phyloP scores from a whole-genome alignment of 2,797 vertebrate species.

The Lutjanus argentimaculatus region DNA sequence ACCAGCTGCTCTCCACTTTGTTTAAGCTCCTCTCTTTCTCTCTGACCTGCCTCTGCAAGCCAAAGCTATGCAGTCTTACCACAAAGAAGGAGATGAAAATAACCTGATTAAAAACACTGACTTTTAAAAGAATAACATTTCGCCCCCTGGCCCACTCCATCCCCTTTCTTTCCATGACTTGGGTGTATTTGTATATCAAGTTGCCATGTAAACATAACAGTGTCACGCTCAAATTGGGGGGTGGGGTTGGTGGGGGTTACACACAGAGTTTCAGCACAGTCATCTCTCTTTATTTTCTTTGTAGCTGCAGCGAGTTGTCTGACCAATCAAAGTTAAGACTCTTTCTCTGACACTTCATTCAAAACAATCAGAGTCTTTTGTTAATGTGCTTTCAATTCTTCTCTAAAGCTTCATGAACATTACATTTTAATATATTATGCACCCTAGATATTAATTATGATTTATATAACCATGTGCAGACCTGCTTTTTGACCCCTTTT shows the following conservation, averaged over 20 bases:
- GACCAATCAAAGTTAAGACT: constrained; percentile 68
- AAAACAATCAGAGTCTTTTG: constrained; percentile 47
- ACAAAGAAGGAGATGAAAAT: constrained; percentile 74
- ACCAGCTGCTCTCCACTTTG: constrained; percentile 26
- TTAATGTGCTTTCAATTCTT: not conserved
- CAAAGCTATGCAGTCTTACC: constrained; percentile 56
- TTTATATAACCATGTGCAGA: not conserved
- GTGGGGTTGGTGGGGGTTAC: constrained; percentile 57
- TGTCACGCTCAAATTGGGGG: constrained; percentile 76
- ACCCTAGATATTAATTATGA: not conserved
- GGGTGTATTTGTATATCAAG: constrained; percentile 87
- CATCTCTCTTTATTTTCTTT: constrained; percentile 78
- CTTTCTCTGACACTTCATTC: constrained; percentile 47
- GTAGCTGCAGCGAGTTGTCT: constrained; percentile 58
- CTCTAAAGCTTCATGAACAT: not conserved
- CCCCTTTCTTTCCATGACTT: constrained; percentile 80
- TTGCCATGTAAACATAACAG: constrained; percentile 90
- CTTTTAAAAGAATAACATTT: constrained; percentile 77
- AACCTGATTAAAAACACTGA: constrained; percentile 76
- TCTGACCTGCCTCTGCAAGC: constrained; percentile 73
- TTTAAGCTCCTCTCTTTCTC: constrained; percentile 50
- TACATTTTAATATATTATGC: not conserved
- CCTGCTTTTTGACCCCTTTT: constrained; percentile 1
- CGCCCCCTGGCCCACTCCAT: constrained; percentile 58
- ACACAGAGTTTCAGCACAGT: constrained; percentile 69